phyloP scores from a whole-genome alignment of 2,888 invertebrate species.

The Eilema sororculum region DNA sequence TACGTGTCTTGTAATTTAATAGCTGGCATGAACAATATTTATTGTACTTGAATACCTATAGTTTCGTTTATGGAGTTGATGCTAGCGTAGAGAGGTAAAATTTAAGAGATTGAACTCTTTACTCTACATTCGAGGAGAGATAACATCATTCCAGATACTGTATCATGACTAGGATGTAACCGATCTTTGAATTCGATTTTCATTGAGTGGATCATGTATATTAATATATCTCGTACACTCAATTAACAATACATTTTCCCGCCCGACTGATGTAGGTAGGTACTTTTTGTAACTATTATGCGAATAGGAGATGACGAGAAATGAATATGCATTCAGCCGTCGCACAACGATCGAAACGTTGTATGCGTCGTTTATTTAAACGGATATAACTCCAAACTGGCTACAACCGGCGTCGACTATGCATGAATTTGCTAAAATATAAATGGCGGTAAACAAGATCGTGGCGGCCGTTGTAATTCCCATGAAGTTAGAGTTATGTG shows the following conservation, averaged over 20 bases:
- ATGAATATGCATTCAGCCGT: conserved; percentile 28
- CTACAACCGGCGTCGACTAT: conserved; percentile 34
- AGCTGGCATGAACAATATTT: conserved; percentile 7
- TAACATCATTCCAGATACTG: conserved; percentile 45
- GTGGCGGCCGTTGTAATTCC: conserved; percentile 53
- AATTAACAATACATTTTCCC: conserved; percentile 3
- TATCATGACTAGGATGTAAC: conserved; percentile 49
- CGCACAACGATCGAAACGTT: conserved; percentile 28
- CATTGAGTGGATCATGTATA: conserved; percentile 33
- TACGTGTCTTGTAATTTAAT: conserved; percentile 18
- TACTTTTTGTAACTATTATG: neutral
- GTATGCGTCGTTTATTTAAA: conserved; percentile 41
- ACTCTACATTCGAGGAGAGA: conserved; percentile 47
- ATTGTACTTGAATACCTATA: conserved; percentile 7
- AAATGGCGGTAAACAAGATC: conserved; percentile 41
- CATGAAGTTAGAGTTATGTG: conserved; percentile 63
- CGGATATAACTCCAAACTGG: conserved; percentile 42
- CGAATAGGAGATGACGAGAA: conserved; percentile 37
- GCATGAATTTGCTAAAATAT: conserved; percentile 45
- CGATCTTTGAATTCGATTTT: conserved; percentile 52
- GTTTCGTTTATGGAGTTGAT: conserved; percentile 22
- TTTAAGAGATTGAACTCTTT: conserved; percentile 41
- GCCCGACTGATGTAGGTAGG: neutral
- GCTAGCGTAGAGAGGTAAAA: conserved; percentile 36
- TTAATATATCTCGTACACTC: conserved; percentile 19